Base-by-base conservation (phyloP, 2,888 invertebrate species). In the Scaptomyza reducta region DNA sequence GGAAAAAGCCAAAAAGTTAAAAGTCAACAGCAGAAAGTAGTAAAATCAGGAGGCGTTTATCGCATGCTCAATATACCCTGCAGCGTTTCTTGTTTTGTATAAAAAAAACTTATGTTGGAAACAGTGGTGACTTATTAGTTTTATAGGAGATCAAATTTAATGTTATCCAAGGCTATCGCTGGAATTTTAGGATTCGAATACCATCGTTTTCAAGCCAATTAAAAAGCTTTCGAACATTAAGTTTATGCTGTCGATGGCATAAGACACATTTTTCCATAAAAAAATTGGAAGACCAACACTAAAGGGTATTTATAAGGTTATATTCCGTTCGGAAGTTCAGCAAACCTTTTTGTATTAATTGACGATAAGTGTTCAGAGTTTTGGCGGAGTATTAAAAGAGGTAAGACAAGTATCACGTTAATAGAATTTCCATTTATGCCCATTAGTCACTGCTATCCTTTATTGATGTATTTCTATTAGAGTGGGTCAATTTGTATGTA, bases 361-460 rank as follows among this genome's bases (percentile, higher is more conserved):
- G 83, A 82, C 86, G 80, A 78, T 67, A 41, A 18, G 55, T 51
- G 54, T 38, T 51, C 49, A 75, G 53, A 65, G 38, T 49, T 70
- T 74, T 62, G 67, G 54, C 65, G 60, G 73, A 56, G 44, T 87
- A 71, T 67, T 75, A 74, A 53, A 57, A 65, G 55, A 31, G 57
- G 54, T 50, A 29, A 49, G 45, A 29, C 41, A 53, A 56, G 45
- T 49, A 68, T 59, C 50, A 53, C 59, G 72, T 29, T 84, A 84
- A 88, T 84, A 88, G 73, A 84, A 73, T 84, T 76, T 88, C 87
- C 87, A 84, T 84, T 86, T 84, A 56, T 55, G 67, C 70, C 87
- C 87, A 84, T 88, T 88, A 84, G 81, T 45, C 59, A 49, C 40
- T 38, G 60, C 56, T 35, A 9, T 38, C 42, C 10, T 18, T 16